Percentiles rank a stretch among this genome's conserved stretches.
Evolutionary conservation across 2,888 invertebrate genomes (phyloP).

Genomic region (Eristalis tenax): DNA sequence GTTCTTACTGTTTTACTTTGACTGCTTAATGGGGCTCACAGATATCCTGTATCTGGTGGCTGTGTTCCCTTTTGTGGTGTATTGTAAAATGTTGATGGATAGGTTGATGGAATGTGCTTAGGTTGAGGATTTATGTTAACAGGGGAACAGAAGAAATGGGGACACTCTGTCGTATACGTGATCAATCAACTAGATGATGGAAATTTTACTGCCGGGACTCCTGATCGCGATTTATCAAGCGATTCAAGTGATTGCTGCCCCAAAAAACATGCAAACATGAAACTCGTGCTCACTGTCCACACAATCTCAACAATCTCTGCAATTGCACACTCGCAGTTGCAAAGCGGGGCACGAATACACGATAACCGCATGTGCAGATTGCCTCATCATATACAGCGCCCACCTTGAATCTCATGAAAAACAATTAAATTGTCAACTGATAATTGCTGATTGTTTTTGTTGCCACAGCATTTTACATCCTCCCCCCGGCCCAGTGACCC

Average conservation of each 20-base stretch:
- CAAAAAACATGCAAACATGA: background rate
- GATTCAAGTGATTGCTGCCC: too few relatives aligned
- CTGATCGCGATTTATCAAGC: background rate
- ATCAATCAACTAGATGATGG: background rate
- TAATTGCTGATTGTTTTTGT: slow-evolving; percentile 50
- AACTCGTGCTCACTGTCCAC: too few relatives aligned
- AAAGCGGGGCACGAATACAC: background rate
- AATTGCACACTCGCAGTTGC: background rate
- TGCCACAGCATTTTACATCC: slow-evolving; percentile 17
- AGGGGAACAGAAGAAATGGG: background rate
- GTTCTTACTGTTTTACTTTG: background rate
- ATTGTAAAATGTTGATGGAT: background rate
- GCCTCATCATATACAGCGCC: background rate
- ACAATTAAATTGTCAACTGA: slow-evolving; percentile 60
- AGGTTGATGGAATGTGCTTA: background rate
- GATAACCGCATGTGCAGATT: background rate
- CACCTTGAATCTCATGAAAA: slow-evolving; percentile 23
- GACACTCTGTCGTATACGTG: background rate
- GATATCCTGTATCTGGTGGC: background rate
- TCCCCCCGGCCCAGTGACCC: background rate
- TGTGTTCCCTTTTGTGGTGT: background rate
- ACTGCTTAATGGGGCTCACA: background rate
- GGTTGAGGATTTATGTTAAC: background rate
- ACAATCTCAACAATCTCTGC: background rate
- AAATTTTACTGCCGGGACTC: background rate